Base-by-base conservation (phyloP, 2,113 vertebrate species). In the Trogon surrucura region DNA sequence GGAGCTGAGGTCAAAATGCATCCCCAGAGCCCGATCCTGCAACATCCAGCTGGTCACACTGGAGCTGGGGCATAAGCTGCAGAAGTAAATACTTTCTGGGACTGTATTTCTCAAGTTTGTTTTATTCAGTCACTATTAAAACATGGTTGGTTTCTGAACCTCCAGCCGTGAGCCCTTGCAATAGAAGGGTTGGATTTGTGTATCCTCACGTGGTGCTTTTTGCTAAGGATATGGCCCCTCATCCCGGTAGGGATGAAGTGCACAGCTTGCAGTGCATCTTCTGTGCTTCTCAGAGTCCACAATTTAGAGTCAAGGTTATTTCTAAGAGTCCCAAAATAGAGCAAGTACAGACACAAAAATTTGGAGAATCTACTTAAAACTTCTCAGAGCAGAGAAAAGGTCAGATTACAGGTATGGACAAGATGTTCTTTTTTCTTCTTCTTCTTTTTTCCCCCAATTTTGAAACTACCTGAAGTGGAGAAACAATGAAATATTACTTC, bases 301-400 rank as follows among this genome's bases (percentile, higher is more conserved):
- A 34, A 22, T 32, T 84, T 3, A 7, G 47, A 90, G 67, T 66
- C 89, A 81, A 95, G 93, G 91, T 95, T 84, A 89, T 57, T 84
- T 92, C 65, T 84, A 56, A 93, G 72, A 38, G 48, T 79, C 80
- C 1, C 2, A 92, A 95, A 96, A 92, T 96, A 95, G 93, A 82
- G 82, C 88, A 86, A 95, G 85, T 60, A 71, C 83, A 83, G 72
- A 71, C 69, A 83, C 20, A 69, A 72, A 64, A 88, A 72, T 41
- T 62, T 62, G 69, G 36, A 94, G 57, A 67, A 94, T 75, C 80
- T 87, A 60, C 91, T 91, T 54, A 72, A 91, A 72, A 75, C 53
- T 94, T 45, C n/a, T 53, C 50, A 50, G 77, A 69, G 73, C 50
- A 91, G 48, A 79, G 72, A 18, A 82, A 88, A 94, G 85, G 83